Percentiles rank a stretch among this genome's conserved stretches.
These are phyloP conservation scores for Xenus cinereus DNA, from an alignment of 2,113 vertebrate species.

Conservation along the genomic window DNA sequence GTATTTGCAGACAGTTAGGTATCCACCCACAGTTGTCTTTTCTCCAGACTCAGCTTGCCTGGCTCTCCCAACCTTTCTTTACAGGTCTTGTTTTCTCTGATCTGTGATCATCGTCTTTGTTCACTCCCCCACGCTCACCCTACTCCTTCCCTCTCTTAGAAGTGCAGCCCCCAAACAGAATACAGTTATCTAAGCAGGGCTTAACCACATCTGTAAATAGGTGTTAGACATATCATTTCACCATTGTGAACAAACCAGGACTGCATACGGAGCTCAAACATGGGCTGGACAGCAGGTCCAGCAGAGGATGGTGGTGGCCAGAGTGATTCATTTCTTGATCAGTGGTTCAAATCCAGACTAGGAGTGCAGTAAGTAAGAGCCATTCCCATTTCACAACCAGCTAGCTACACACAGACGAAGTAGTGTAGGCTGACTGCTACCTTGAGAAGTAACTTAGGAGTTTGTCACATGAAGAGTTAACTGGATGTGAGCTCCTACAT, in stretches of 20 bases:
- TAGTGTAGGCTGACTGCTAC: not conserved
- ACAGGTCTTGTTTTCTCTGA: not conserved
- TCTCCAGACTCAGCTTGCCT: not conserved
- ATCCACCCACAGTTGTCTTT: constrained; percentile 29
- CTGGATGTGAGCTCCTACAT: not conserved
- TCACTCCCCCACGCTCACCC: not conserved
- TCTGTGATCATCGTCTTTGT: not conserved
- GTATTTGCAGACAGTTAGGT: constrained; percentile 33
- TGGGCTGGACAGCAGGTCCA: not conserved
- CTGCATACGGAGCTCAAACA: not conserved
- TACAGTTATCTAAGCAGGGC: not conserved
- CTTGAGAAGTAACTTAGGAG: not conserved
- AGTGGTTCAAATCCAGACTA: not conserved
- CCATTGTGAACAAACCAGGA: not conserved
- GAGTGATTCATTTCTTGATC: not conserved
- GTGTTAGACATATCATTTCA: not conserved
- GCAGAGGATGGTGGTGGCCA: not conserved
- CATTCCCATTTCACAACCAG: not conserved
- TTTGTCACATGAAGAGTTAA: not conserved
- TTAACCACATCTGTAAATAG: not conserved
- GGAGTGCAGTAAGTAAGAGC: not conserved
- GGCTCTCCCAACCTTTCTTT: constrained; percentile 4
- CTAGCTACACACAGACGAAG: not conserved
- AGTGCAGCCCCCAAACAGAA: not conserved
- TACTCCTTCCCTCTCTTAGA: not conserved